These are phyloP conservation scores for Falco concolor DNA, from an alignment of 2,797 vertebrate genomes.

Conservation along the genomic window DNA sequence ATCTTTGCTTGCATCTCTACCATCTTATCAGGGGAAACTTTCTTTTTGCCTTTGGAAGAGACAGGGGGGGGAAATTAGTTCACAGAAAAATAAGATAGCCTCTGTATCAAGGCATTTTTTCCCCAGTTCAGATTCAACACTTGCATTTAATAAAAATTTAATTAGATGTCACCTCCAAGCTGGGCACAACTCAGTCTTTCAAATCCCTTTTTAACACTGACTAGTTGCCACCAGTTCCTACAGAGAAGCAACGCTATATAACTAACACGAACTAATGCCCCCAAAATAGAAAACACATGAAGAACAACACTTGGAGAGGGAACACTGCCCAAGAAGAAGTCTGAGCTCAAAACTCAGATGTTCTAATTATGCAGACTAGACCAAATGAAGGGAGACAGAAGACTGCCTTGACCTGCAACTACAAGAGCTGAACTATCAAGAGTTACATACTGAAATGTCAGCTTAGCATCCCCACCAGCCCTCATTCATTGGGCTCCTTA, in stretches of 20 bases:
- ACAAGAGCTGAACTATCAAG: background rate
- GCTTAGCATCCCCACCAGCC: background rate
- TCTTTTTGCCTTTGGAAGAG: constrained; percentile 87
- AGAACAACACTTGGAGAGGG: background rate
- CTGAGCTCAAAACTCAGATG: background rate
- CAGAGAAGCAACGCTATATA: background rate
- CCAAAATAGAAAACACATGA: background rate
- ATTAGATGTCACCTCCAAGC: background rate
- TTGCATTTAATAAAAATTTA: background rate
- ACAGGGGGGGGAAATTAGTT: background rate
- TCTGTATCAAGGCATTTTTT: background rate
- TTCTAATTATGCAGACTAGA: background rate
- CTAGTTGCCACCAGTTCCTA: background rate
- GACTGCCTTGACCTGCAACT: background rate
- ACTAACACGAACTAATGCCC: background rate
- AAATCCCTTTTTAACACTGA: background rate
- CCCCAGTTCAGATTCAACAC: background rate
- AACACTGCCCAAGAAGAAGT: background rate
- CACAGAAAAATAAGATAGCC: background rate
- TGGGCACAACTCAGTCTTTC: background rate
- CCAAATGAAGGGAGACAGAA: background rate
- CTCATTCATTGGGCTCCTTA: background rate
- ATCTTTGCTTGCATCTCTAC: constrained; percentile 99
- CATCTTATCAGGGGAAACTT: constrained; percentile 97
- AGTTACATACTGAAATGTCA: background rate